A percentile compares a stretch with the other conserved stretches of the same genome.
Conservation (phyloP, 2,888 invertebrate species). For the Branchellion lobata region DNA sequence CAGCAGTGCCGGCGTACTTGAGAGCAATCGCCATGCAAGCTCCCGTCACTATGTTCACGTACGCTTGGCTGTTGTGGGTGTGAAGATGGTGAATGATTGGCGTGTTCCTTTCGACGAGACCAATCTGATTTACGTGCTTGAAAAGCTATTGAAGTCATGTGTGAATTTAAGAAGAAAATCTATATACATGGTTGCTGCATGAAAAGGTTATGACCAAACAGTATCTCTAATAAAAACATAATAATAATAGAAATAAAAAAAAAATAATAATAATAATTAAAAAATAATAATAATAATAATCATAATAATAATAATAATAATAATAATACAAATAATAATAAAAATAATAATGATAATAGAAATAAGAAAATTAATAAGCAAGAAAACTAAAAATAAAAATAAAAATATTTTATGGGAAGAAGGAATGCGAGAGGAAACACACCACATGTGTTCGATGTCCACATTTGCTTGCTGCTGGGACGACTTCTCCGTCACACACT, state of each 20-base stretch:
- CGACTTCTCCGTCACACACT: constrained; percentile 74
- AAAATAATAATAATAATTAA: constrained; percentile 2
- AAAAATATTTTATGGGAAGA: background rate
- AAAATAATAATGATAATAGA: too few species aligned
- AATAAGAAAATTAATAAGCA: too few species aligned
- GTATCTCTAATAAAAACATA: constrained; percentile 11
- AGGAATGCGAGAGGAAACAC: background rate
- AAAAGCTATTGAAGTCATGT: too few species aligned
- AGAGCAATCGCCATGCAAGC: constrained; percentile 90
- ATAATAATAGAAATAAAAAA: background rate
- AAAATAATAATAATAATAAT: background rate
- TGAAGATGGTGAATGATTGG: background rate
- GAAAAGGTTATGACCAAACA: too few species aligned
- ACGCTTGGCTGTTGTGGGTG: constrained; percentile 74
- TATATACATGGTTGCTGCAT: too few species aligned
- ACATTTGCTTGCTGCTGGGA: constrained; percentile 64
- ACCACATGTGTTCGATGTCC: constrained; percentile 92
- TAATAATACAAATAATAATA: too few species aligned
- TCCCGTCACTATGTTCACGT: constrained; percentile 91
- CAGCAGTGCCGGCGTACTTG: constrained; percentile 87
- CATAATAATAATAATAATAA: too few species aligned
- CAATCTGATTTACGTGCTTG: background rate
- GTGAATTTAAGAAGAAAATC: background rate
- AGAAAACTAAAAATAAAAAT: background rate
- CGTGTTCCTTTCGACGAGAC: background rate